A percentile compares a stretch with the other conserved stretches of the same genome.
Evolutionary conservation across 2,797 vertebrate genomes (phyloP).

Genomic region (Limosa lapponica): DNA sequence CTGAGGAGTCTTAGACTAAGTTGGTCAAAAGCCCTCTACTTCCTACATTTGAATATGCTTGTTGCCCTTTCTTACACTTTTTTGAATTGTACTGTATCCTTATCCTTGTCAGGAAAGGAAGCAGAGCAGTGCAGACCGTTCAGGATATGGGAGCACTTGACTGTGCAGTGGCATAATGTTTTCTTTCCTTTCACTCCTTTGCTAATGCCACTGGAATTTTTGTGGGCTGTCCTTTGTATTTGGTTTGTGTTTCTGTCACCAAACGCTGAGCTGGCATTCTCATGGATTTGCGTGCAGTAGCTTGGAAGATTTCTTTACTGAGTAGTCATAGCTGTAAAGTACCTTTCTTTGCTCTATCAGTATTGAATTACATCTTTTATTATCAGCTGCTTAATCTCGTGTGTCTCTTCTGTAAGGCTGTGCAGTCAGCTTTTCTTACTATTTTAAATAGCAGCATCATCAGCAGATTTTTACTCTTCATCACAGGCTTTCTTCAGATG

Average conservation of each 20-base stretch:
- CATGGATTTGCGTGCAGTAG: rapidly evolving
- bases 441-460: not conserved
- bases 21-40: rapidly evolving
- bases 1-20: too few species aligned
- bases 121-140: not conserved
- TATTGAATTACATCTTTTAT: not conserved
- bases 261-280: not conserved
- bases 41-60: rapidly evolving
- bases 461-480: not conserved
- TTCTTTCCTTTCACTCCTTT: not conserved
- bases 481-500: not conserved
- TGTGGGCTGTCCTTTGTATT: not conserved
- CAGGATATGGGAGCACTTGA: rapidly evolving
- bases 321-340: not conserved
- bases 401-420: not conserved
- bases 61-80: not conserved
- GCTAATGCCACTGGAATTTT: not conserved
- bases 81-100: rapidly evolving
- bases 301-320: not conserved
- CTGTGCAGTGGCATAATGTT: not conserved
- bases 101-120: not conserved
- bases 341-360: not conserved
- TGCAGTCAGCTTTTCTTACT: not conserved
- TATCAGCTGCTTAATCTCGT: not conserved
- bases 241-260: not conserved